Percentiles rank a stretch among this genome's conserved stretches.
phyloP scores from a whole-genome alignment of 2,113 vertebrate genomes.

The Myiozetetes cayanensis region DNA sequence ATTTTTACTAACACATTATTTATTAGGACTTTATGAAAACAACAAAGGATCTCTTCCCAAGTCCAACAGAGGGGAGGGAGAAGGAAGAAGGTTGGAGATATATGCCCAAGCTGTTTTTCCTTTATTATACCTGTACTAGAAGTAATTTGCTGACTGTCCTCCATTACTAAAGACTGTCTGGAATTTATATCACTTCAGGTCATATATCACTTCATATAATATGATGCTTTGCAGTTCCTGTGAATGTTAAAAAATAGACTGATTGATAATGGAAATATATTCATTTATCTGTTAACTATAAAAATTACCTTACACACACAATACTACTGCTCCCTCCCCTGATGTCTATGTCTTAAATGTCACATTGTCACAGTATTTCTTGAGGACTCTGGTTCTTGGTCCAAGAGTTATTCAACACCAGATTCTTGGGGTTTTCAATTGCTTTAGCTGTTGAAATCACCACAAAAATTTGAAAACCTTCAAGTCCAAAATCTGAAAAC shows the following conservation, averaged over 20 bases:
- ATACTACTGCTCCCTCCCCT: neutral
- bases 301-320: neutral
- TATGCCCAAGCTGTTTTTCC: neutral
- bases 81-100: neutral
- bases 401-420: neutral
- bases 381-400: neutral
- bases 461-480: neutral
- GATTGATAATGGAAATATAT: neutral
- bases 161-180: neutral
- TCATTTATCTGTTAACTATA: neutral
- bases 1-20: neutral
- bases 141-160: neutral
- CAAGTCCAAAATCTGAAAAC: neutral
- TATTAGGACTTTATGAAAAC: neutral
- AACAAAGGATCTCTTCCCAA: neutral
- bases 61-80: neutral
- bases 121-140: neutral
- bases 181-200: neutral
- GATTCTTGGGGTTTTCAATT: neutral
- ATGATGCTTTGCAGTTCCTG: neutral
- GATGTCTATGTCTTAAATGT: neutral
- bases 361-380: neutral
- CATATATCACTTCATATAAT: neutral
- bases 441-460: neutral
- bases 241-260: neutral